Evolutionary conservation across 2,797 vertebrate species (phyloP).

Genomic region (Spheniscus humboldti): DNA sequence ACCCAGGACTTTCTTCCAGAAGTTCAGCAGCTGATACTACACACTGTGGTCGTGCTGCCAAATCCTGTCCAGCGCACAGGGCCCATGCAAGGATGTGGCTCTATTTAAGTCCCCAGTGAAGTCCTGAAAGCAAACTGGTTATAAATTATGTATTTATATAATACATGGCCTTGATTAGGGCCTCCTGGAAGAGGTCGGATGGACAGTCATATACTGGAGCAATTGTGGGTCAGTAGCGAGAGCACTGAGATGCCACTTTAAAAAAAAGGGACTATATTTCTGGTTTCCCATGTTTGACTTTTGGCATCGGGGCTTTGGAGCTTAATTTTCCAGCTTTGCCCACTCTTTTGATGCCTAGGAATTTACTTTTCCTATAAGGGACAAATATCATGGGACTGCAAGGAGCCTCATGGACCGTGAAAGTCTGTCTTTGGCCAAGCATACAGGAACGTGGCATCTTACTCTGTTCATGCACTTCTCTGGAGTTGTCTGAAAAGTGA

Average conservation of each 20-base stretch:
- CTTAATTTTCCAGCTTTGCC: background rate
- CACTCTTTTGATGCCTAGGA: background rate
- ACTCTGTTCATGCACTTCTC: background rate
- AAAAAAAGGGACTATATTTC: background rate
- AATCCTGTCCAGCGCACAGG: background rate
- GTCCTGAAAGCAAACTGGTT: background rate
- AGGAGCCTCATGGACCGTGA: background rate
- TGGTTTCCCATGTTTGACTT: background rate
- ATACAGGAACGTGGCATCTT: background rate
- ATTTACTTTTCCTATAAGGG: slow-evolving; percentile 20
- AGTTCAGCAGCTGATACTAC: background rate
- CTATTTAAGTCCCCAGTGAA: background rate
- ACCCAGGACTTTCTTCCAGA: background rate
- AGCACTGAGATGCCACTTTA: background rate
- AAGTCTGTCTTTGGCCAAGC: background rate
- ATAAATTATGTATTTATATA: background rate
- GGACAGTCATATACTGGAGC: background rate
- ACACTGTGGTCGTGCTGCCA: background rate
- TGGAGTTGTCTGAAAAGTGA: background rate
- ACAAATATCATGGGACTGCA: background rate
- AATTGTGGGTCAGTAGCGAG: background rate
- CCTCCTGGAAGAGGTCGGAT: background rate
- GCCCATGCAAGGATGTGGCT: rapidly evolving
- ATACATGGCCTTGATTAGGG: background rate
- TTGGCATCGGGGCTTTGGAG: background rate